Evolutionary conservation across 2,888 invertebrate species (phyloP).

Genomic region (Nomada fabriciana): DNA sequence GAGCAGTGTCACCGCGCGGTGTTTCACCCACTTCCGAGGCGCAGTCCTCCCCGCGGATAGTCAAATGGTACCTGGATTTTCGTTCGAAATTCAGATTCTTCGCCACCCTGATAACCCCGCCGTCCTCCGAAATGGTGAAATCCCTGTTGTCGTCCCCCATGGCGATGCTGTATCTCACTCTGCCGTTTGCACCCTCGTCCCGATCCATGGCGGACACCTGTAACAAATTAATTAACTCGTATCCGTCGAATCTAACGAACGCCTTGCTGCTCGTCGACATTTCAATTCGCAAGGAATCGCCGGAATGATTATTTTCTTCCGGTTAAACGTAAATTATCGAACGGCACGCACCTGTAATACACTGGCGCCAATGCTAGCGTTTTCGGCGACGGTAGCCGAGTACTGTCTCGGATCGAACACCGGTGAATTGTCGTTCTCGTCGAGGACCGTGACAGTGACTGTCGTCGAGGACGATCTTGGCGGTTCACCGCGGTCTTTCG

Average conservation of each 20-base stretch:
- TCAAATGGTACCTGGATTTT: constrained; percentile 92
- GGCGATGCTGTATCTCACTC: constrained; percentile 95
- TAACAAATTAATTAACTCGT: neutral
- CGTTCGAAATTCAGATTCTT: constrained; percentile 97
- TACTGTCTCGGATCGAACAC: constrained; percentile 95
- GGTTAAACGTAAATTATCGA: neutral
- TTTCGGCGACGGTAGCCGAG: constrained; percentile 95
- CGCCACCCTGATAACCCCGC: constrained; percentile 95
- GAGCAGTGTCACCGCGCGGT: constrained; percentile 90
- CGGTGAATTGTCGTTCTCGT: constrained; percentile 96
- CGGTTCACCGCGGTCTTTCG: constrained; percentile 95
- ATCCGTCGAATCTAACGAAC: neutral
- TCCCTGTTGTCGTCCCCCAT: constrained; percentile 96
- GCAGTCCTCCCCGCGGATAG: constrained; percentile 95
- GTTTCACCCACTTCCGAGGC: constrained; percentile 88
- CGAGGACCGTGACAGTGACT: constrained; percentile 90
- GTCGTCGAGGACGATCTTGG: constrained; percentile 89
- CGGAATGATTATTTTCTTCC: neutral
- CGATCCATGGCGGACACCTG: constrained; percentile 95
- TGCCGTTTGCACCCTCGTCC: constrained; percentile 95
- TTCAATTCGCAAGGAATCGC: too few relatives aligned
- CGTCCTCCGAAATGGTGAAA: constrained; percentile 96
- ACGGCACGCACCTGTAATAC: constrained; percentile 89
- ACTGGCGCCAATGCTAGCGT: constrained; percentile 96
- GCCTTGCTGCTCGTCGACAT: too few relatives aligned